Base-by-base conservation (phyloP, 2,888 invertebrate species). In the Chorisops tibialis region DNA sequence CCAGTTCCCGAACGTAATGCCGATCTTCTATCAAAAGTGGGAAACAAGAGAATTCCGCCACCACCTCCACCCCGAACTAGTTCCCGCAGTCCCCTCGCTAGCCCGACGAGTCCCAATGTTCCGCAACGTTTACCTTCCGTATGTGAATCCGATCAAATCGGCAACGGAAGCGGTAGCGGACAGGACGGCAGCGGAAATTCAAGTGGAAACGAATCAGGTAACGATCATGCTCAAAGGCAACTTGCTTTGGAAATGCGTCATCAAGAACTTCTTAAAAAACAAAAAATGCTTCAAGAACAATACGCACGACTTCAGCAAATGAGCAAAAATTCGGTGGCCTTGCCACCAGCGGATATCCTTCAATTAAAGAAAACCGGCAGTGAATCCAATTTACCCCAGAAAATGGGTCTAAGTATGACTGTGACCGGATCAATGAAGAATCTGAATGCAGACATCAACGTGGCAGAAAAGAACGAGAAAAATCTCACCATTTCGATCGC, bases 41-140 rank as follows among this genome's bases (percentile, higher is more conserved):
- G 83, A 14, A 85, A 86, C 63, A 85, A 89, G 70, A 84, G 91
- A 59, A 87, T 91, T 47, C 93, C 93, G 6, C 94, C 93, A 16
- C 93, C 91, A n/a, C 91, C 94, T 30, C 93, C 93, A 24, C 93
- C 93, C n/a, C 84, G 93, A 68, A 93, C 93, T 68, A 91, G 91
- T 69, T 92, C 92, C 51, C 88, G 91, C 72, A 92, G 93, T 16
- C 93, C 93, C 1, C 80, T 93, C 70, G 89, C 91, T 21, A 92
- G 92, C 50, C 93, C 93, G 18, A 88, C 91, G 45, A 86, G 88
- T 67, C 86, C 88, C 19, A 83, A 85, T 70, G 77, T 86, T 61
- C 86, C 88, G 2, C 83, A 85, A 21, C 79, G 82, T 64, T 78
- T 81, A 68, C 81, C 82, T 61, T 71, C 74, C 11, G 69, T 72